Evolutionary conservation across 2,888 invertebrate species (phyloP).

Genomic region (Muschampia plurimacula): DNA sequence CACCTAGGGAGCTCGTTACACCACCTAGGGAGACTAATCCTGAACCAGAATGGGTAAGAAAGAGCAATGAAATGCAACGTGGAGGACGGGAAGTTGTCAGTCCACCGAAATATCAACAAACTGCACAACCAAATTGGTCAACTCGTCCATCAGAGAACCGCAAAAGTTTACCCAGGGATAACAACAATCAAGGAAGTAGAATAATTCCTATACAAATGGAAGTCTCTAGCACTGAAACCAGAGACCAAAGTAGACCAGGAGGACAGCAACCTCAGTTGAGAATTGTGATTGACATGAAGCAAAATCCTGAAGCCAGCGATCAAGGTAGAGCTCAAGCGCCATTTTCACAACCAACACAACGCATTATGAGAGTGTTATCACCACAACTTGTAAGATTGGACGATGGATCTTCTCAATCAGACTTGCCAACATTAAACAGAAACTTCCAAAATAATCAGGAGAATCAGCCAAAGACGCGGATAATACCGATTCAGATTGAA

Average conservation of each 20-base stretch:
- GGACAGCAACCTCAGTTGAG: slow-evolving; percentile 72
- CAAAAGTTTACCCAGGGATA: slow-evolving; percentile 75
- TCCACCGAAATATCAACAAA: slow-evolving; percentile 76
- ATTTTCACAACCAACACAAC: slow-evolving; percentile 80
- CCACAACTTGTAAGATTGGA: slow-evolving; percentile 83
- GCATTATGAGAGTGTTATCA: slow-evolving; percentile 80
- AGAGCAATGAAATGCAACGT: slow-evolving; percentile 75
- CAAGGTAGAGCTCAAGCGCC: slow-evolving; percentile 56
- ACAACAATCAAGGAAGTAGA: slow-evolving; percentile 69
- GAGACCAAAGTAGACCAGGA: slow-evolving; percentile 61
- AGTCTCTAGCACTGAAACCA: slow-evolving; percentile 70
- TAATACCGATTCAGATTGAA: slow-evolving; percentile 88
- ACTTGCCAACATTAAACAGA: slow-evolving; percentile 71
- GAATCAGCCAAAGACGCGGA: slow-evolving; percentile 79
- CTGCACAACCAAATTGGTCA: slow-evolving; percentile 76
- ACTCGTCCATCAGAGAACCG: slow-evolving; percentile 78
- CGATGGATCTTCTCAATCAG: slow-evolving; percentile 66
- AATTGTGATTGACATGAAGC: slow-evolving; percentile 79
- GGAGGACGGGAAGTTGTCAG: slow-evolving; percentile 72
- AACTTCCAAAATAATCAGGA: slow-evolving; percentile 65
- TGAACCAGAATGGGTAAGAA: slow-evolving; percentile 80
- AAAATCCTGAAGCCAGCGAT: slow-evolving; percentile 59
- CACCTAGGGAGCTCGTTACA: slow-evolving; percentile 70
- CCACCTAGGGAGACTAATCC: slow-evolving; percentile 72
- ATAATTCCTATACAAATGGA: slow-evolving; percentile 90